Evolutionary conservation across 2,797 vertebrate species (phyloP), one percentile per base, ranked within the genome.

Genomic region (Acestrorhynchus altus): DNA sequence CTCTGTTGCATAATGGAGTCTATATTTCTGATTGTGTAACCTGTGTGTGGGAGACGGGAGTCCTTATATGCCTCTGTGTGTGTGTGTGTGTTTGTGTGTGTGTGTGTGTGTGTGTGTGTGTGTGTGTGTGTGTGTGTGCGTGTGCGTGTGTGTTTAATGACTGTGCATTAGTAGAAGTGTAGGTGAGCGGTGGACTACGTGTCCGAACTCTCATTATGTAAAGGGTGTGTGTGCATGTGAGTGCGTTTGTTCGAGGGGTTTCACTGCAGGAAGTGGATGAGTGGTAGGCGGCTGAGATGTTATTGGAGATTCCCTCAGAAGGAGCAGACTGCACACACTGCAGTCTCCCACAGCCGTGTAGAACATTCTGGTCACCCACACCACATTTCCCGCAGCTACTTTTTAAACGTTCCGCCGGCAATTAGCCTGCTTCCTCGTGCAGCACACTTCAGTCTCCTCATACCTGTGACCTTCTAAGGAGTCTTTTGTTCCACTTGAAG

Each of bases 1-100:
- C 60, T 54, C 59, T 78, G 66, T 82, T 82, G 72, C 76, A 71
- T 82, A 82, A 82, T 73, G 76, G 40, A 47, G 72, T 78, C 66
- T 82, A 54, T 78, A 68, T 78, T 59, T 82, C 71, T 71, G 77
- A 78, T 82, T 82, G 80, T 82, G 57, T 82, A 82, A 82, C 76
- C 59, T 71, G 60, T 82, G 72, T 78, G 80, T 68, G 76, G 72
- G 80, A 78, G 80, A 74, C 31, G 28, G n/a, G 35, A 71, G 76
- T 74, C 46, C 78, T 79, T 74, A 67, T 74, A 15, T 79, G 16
- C 70, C 63, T 65, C 69, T 39, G 12, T 73, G 44, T 46, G 15
- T 64, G 42, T 63, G 59, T 59, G 73, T 65, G 59, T 71, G 65
- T 74, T 40, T 57, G 44, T 46, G 15, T 64, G 42, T 63, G 59